Evolutionary conservation across 2,888 invertebrate species (phyloP), one percentile per base, ranked within the genome.

Genomic region (Lapara coniferarum): DNA sequence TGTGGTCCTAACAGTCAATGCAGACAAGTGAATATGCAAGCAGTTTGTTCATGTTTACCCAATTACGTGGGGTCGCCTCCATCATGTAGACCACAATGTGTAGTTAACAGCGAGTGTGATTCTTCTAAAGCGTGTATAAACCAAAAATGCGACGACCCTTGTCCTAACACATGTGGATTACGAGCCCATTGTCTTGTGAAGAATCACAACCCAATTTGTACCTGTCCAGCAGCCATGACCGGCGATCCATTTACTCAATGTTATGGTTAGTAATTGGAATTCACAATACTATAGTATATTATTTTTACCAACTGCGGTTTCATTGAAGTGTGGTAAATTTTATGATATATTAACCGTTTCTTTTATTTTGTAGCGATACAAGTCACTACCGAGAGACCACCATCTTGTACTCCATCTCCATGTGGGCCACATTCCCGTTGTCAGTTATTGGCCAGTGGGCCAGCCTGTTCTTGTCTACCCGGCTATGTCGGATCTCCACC

Each of bases 1-100:
- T 98, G 98, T 85, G 98, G 98, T 67, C 97, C 97, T 0, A 97
- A 97, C 85, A 97, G 97, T 83, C 96, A 97, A 83, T 98, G 98
- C 74, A 95, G 97, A 80, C 95, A 96, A 79, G 95, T 96, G 10
- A 97, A 97, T 79, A 94, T 95, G 78, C 97, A 97, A 90, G 97
- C 97, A 0, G 97, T 97, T 0, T 98, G 98, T 85, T 97, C 97
- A 0, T 98, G 98, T 81, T 93, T 96, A 75, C 96, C 96, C 1
- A 96, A 96, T 77, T 97, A 96, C 79, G 94, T 96, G 66, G 97
- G 97, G 69, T 95, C 95, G 72, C 97, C 97, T 67, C 97, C 97
- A 1, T 95, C 95, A 68, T 98, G 98, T 83, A 93, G 97, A 73
- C 98, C 98, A 8, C 97, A 98, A 85, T 98, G 98, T 85, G 95